These are phyloP conservation scores for Aelia acuminata DNA, from an alignment of 2,888 invertebrate species.

Conservation along the genomic window DNA sequence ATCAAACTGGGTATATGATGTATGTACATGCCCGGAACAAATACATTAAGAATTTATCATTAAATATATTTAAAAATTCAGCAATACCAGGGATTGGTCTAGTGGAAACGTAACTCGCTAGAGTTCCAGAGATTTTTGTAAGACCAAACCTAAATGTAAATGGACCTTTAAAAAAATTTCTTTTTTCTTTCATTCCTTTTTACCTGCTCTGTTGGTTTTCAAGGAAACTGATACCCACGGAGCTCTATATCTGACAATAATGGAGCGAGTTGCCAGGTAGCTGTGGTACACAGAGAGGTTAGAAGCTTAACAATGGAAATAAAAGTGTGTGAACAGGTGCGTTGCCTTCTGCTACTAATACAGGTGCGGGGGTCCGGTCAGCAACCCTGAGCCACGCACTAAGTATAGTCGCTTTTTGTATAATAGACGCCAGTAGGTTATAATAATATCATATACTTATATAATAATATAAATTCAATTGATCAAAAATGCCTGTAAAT, in stretches of 20 bases:
- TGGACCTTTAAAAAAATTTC: no score
- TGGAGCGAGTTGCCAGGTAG: not conserved
- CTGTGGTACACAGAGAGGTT: not conserved
- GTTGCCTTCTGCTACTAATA: slow-evolving; percentile 23
- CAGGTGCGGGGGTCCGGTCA: not conserved
- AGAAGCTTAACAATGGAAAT: not conserved
- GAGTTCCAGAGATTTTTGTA: no score
- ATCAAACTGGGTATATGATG: no score
- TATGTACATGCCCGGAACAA: no score
- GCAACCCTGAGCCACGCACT: not conserved
- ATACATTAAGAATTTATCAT: no score
- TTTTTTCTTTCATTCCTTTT: not conserved
- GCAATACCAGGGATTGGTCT: no score
- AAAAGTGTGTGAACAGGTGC: slow-evolving; percentile 31
- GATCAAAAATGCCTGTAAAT: no score
- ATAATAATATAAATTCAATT: no score
- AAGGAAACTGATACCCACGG: not conserved
- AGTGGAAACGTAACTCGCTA: no score
- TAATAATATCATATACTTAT: no score
- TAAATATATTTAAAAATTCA: no score
- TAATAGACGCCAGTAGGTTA: not conserved
- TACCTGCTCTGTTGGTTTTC: not conserved
- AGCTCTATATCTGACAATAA: not conserved
- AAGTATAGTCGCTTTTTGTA: not conserved
- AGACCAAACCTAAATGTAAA: no score